A percentile compares a stretch with the other conserved stretches of the same genome.
phyloP scores from a whole-genome alignment of 2,888 invertebrate genomes.

The Tridacna gigas region DNA sequence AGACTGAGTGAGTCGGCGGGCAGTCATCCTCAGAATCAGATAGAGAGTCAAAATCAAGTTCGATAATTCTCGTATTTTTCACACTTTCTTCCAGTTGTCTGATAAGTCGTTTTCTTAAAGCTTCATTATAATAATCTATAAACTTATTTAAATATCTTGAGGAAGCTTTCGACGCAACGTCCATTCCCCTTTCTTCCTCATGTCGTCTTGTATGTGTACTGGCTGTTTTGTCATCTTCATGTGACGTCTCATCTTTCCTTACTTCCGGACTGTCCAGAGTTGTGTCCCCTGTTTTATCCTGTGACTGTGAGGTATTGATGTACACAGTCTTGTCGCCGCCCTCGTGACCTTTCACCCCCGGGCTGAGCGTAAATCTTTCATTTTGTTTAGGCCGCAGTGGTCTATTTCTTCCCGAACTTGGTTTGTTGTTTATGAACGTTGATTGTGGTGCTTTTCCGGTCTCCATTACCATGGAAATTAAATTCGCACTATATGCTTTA shows the following conservation, averaged over 20 bases:
- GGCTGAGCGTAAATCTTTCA: neutral
- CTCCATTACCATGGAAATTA: neutral
- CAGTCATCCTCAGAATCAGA: slow-evolving; percentile 28
- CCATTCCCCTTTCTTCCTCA: slow-evolving; percentile 25
- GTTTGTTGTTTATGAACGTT: neutral
- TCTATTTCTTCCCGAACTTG: neutral
- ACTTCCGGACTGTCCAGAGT: neutral
- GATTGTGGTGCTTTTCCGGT: slow-evolving; percentile 15
- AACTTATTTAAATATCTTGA: slow-evolving; percentile 36
- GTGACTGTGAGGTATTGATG: neutral
- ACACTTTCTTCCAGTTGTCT: slow-evolving; percentile 38
- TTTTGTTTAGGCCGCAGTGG: neutral
- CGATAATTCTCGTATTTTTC: neutral
- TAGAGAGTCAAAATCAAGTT: slow-evolving; percentile 16
- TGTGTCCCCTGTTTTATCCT: neutral
- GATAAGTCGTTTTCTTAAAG: slow-evolving; percentile 44
- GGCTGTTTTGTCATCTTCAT: neutral
- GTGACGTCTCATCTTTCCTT: neutral
- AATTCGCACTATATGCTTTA: too few species aligned
- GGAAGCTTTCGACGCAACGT: slow-evolving; percentile 44
- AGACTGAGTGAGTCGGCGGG: neutral
- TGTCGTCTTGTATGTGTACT: neutral
- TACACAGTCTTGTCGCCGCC: slow-evolving; percentile 5
- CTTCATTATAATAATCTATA: slow-evolving; percentile 54
- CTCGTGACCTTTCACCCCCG: neutral